phyloP scores from a whole-genome alignment of 2,888 invertebrate species.

The Drymonia ruficornis region DNA sequence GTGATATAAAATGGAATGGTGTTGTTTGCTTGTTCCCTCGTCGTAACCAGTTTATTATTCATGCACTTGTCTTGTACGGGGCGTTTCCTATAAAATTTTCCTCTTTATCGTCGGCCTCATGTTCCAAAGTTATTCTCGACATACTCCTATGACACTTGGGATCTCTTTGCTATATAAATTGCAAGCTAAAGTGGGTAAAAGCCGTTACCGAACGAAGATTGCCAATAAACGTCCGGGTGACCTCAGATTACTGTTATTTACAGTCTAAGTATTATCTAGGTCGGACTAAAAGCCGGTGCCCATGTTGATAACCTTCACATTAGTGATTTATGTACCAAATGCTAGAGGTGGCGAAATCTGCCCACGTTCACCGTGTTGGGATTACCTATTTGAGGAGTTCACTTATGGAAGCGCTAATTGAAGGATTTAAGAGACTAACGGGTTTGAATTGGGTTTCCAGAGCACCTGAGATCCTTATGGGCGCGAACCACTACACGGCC shows the following conservation, averaged over 20 bases:
- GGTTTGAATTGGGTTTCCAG: constrained; percentile 73
- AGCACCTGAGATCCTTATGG: constrained; percentile 99
- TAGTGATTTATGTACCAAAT: constrained; percentile 1
- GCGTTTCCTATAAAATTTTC: constrained; percentile 28
- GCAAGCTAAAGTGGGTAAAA: constrained; percentile 1
- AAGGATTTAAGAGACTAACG: background rate
- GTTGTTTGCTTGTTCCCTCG: constrained; percentile 41
- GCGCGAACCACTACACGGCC: constrained; percentile 97
- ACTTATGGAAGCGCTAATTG: background rate
- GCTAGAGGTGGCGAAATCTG: constrained; percentile 1
- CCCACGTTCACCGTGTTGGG: background rate
- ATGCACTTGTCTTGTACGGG: constrained; percentile 31
- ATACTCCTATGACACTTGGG: constrained; percentile 10
- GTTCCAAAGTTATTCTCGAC: constrained; percentile 11
- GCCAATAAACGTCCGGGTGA: constrained; percentile 10
- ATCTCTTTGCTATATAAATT: constrained; percentile 12
- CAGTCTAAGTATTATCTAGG: constrained; percentile 14
- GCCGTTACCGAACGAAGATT: constrained; percentile 8
- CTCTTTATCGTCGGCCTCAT: constrained; percentile 21
- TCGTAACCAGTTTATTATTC: constrained; percentile 40
- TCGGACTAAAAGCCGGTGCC: constrained; percentile 6
- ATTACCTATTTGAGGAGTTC: background rate
- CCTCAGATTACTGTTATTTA: constrained; percentile 7
- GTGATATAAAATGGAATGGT: constrained; percentile 33
- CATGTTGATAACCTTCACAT: constrained; percentile 4